Evolutionary conservation across 2,888 invertebrate species (phyloP).

Genomic region (Esperia sulphurella): DNA sequence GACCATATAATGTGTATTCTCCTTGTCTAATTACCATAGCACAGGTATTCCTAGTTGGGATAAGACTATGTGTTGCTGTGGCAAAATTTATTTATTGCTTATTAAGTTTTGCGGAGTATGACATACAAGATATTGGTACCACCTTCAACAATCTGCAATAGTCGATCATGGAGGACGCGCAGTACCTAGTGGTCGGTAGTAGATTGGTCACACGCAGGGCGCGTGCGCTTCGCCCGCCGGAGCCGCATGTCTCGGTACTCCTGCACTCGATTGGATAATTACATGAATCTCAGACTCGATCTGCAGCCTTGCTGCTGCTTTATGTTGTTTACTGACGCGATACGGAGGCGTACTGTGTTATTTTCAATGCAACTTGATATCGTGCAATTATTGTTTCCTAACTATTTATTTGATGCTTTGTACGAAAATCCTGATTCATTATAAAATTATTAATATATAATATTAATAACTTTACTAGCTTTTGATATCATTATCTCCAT

Average conservation of each 20-base stretch:
- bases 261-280: slow-evolving; percentile 71
- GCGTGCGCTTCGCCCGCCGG: slow-evolving; percentile 40
- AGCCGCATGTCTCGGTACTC: slow-evolving; percentile 37
- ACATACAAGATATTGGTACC: background rate
- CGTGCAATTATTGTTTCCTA: background rate
- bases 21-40: no score
- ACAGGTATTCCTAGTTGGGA: no score
- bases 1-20: no score
- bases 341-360: slow-evolving; percentile 3
- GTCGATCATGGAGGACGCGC: background rate
- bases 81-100: no score
- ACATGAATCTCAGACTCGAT: slow-evolving; percentile 53
- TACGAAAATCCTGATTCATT: no score
- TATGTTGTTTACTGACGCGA: slow-evolving; percentile 16
- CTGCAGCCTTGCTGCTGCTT: slow-evolving; percentile 54
- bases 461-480: no score
- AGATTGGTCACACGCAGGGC: slow-evolving; percentile 46
- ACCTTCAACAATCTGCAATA: background rate
- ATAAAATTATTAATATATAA: no score
- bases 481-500: no score
- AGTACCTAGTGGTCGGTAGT: background rate
- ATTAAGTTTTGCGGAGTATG: no score
- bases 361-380: background rate
- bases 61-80: no score
- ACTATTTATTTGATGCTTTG: background rate